Base-by-base conservation (phyloP, 2,888 invertebrate genomes). In the Lasioglossum villosulum region DNA sequence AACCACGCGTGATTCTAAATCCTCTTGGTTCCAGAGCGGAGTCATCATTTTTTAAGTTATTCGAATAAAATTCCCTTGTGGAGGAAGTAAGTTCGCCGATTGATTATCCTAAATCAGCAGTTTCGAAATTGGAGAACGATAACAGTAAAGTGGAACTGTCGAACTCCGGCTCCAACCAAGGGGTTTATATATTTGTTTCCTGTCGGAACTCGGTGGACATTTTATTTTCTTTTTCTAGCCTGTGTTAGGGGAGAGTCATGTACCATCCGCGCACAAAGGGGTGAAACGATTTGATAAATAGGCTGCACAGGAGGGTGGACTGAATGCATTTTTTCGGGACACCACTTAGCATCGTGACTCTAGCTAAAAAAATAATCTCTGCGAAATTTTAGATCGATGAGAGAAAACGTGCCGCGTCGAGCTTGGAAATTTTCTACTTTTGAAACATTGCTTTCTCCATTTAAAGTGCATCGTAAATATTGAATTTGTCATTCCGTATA, bases 41-140 rank as follows among this genome's bases (percentile, higher is more conserved):
- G 63, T 59, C 71, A 19, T 37, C 75, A 70, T 75, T 80, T 82
- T 82, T 83, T 56, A 56, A 52, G 52, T 42, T 52, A 45, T 74
- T 59, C 71, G 48, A 71, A 75, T 71, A 75, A 80, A 75, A 75
- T 83, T 71, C 70, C 59, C 68, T 10, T 34, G 68, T 5, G n/a
- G 59, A 37, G 27, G 56, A 59, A 70, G 52, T 70, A 75, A 75
- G 70, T 80, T 71, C 45, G 63, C 45, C 27, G 23, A 66, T 66
- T 71, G 80, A 80, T 80, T 75, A 75, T 71, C 66, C 79, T 74
- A 45, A 48, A 79, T 73, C 73, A 63, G 79, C 70, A 77, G 77
- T 78, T 78, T 52, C 77, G 70, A 70, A 70, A 78, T 78, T 71
- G 70, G 70, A 12, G 27, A 37, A 52, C 48, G 77, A 45, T 23